Evolutionary conservation across 2,113 vertebrate species (phyloP).

Genomic region (Procavia capensis): DNA sequence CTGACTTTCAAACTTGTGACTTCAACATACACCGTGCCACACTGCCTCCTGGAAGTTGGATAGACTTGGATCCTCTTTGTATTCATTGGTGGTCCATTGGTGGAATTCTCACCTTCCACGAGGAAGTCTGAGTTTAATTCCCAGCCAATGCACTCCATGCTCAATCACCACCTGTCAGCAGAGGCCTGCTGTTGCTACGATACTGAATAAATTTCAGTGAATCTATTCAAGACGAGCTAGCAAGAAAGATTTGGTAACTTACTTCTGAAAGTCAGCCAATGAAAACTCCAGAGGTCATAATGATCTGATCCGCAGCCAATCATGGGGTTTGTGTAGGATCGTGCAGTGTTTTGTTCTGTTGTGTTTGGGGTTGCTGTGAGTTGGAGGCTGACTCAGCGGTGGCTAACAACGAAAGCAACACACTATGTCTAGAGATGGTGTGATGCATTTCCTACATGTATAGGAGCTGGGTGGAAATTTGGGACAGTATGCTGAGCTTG

Average conservation of each 20-base stretch:
- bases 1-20: neutral
- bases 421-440: neutral
- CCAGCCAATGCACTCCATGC: neutral
- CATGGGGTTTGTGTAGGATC: neutral
- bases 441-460: neutral
- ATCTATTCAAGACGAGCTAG: neutral
- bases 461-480: neutral
- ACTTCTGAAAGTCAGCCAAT: neutral
- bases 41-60: neutral
- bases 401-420: neutral
- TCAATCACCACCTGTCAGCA: neutral
- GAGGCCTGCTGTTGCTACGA: neutral
- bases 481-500: neutral
- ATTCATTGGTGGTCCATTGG: neutral
- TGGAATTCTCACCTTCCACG: neutral
- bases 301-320: neutral
- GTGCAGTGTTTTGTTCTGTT: neutral
- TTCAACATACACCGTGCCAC: accelerated
- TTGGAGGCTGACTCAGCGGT: neutral
- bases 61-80: too few species aligned
- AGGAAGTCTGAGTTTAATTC: too few species aligned
- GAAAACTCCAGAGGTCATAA: neutral
- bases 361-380: neutral
- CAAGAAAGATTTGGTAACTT: neutral
- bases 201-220: neutral